phyloP scores from a whole-genome alignment of 2,797 vertebrate species.

The Chelmon rostratus region DNA sequence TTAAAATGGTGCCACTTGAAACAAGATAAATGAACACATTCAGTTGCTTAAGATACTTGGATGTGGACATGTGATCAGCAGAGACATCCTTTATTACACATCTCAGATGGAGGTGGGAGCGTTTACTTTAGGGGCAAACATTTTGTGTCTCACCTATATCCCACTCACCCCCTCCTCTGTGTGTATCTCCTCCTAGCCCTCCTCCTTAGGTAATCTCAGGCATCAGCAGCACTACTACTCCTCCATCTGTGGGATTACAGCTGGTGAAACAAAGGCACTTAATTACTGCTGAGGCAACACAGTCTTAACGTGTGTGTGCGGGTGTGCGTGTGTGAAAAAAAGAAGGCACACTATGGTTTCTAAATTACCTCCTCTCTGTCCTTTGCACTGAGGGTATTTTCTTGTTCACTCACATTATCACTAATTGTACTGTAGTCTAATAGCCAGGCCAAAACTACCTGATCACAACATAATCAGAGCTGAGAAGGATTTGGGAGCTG shows the following conservation, averaged over 20 bases:
- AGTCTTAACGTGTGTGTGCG: conserved; percentile 30
- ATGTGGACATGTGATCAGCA: conserved; percentile 8
- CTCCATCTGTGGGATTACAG: conserved; percentile 79
- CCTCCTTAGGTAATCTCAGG: conserved; percentile 70
- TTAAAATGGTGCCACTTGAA: conserved; percentile 9
- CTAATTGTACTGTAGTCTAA: conserved; percentile 42
- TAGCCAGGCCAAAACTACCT: conserved; percentile 8
- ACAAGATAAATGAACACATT: conserved; percentile 15
- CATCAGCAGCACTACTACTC: conserved; percentile 68
- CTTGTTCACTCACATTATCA: conserved; percentile 36
- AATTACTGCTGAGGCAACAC: conserved; percentile 77
- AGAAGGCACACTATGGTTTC: conserved; percentile 33
- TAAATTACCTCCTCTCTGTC: conserved; percentile 44
- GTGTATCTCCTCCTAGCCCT: conserved; percentile 11
- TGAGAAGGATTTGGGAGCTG: not conserved
- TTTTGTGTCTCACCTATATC: conserved; percentile 46
- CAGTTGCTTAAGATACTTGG: conserved; percentile 2
- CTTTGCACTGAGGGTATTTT: conserved; percentile 12
- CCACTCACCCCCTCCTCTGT: conserved; percentile 16
- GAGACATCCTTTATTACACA: conserved; percentile 28
- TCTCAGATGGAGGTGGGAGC: conserved; percentile 32
- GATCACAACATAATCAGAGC: conserved; percentile 27
- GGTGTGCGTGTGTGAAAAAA: not conserved
- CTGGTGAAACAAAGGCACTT: conserved; percentile 77
- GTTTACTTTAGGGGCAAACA: conserved; percentile 37